phyloP scores from a whole-genome alignment of 2,888 invertebrate genomes.

The Hesperia comma region DNA sequence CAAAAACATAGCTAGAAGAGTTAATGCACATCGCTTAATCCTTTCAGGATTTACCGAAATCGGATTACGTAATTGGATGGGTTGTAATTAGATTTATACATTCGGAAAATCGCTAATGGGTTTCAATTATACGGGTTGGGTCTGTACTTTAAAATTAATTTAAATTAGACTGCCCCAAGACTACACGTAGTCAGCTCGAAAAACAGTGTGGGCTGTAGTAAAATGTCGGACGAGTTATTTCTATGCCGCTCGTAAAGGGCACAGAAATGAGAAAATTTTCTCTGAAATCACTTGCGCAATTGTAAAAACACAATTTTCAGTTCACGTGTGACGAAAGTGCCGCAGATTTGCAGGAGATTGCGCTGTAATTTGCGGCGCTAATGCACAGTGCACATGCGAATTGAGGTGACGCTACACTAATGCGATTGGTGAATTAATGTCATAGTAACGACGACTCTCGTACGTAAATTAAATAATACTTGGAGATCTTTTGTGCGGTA shows the following conservation, averaged over 20 bases:
- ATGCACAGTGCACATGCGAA: constrained; percentile 22
- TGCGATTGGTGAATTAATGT: not conserved
- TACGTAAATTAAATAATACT: too few species aligned
- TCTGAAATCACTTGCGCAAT: not conserved
- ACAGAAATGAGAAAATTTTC: not conserved
- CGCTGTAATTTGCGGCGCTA: constrained; percentile 28
- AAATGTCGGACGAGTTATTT: too few species aligned
- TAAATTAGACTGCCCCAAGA: not conserved
- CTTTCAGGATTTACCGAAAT: constrained; percentile 22
- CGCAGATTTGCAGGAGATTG: constrained; percentile 28
- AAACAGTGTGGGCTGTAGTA: too few species aligned
- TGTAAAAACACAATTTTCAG: constrained; percentile 21
- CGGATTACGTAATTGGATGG: constrained; percentile 27
- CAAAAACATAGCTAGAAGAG: not conserved
- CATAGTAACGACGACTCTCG: not conserved
- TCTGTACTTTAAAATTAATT: constrained; percentile 5
- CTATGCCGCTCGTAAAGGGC: too few species aligned
- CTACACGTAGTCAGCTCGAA: not conserved
- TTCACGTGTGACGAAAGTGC: constrained; percentile 17
- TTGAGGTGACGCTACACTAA: not conserved
- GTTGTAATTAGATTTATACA: constrained; percentile 26
- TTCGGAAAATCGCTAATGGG: constrained; percentile 22
- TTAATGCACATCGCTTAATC: constrained; percentile 10
- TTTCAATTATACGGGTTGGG: constrained; percentile 21
- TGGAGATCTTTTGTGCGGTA: too few species aligned